Evolutionary conservation across 2,113 vertebrate genomes (phyloP).

Genomic region (Scytalopus superciliaris): DNA sequence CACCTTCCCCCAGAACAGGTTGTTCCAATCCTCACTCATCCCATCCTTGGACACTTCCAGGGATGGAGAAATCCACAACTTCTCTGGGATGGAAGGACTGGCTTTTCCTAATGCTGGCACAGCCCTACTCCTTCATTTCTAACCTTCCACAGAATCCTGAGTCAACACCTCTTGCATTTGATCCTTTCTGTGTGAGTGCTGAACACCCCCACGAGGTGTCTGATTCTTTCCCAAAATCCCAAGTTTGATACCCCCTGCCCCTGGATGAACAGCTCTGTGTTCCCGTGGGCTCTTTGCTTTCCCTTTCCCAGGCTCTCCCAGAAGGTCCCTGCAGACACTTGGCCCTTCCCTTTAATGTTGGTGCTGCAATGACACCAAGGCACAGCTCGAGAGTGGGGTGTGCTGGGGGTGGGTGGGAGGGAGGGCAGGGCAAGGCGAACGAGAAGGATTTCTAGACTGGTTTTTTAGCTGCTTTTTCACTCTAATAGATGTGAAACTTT

Average conservation of each 20-base stretch:
- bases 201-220: background rate
- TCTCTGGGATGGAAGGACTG: background rate
- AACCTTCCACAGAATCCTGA: background rate
- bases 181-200: background rate
- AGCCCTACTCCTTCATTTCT: background rate
- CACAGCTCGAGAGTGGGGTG: background rate
- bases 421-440: background rate
- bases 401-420: background rate
- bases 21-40: background rate
- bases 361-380: background rate
- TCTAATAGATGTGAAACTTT: background rate
- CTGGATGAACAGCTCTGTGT: background rate
- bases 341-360: background rate
- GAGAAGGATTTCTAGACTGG: background rate
- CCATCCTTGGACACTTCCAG: background rate
- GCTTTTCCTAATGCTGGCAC: background rate
- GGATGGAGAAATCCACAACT: background rate
- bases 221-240: background rate
- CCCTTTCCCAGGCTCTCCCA: background rate
- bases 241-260: background rate
- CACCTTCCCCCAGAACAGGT: fast-evolving
- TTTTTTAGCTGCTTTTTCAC: background rate
- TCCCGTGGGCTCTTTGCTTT: background rate
- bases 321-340: background rate
- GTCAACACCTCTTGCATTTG: background rate